A percentile compares a stretch with the other conserved stretches of the same genome.
These are phyloP conservation scores for Macroglossus sobrinus DNA, from an alignment of 2,113 vertebrate genomes.

Conservation along the genomic window DNA sequence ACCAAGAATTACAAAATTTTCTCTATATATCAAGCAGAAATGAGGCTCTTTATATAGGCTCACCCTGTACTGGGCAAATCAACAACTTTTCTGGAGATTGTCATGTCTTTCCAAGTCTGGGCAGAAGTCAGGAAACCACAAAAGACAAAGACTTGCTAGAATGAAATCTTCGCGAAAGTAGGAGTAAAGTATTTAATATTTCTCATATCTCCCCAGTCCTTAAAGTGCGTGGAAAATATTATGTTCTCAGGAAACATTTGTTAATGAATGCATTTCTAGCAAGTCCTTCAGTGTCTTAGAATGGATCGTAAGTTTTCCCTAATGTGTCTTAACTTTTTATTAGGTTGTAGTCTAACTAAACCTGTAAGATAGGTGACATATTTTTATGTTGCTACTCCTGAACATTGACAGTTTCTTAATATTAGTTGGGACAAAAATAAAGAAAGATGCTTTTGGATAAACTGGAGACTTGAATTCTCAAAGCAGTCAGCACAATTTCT, in stretches of 20 bases:
- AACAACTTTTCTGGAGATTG: not conserved
- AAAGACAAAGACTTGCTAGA: not conserved
- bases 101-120: not conserved
- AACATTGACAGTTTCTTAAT: slow-evolving; percentile 3
- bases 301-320: not conserved
- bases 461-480: slow-evolving; percentile 30
- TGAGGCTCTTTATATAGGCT: not conserved
- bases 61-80: not conserved
- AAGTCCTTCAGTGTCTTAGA: not conserved
- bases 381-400: not conserved
- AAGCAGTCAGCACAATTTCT: slow-evolving; percentile 45
- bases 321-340: slow-evolving; percentile 9
- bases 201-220: not conserved
- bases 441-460: not conserved
- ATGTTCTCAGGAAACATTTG: not conserved
- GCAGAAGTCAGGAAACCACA: not conserved
- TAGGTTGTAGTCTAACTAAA: not conserved
- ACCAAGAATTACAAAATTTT: not conserved
- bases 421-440: not conserved
- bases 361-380: not conserved
- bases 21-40: not conserved
- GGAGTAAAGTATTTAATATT: not conserved
- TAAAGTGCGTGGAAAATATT: not conserved
- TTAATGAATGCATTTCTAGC: not conserved
- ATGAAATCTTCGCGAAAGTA: not conserved